Conservation (phyloP, 35 echinoderm and acorn worm species). For the Anneissia japonica region DNA sequence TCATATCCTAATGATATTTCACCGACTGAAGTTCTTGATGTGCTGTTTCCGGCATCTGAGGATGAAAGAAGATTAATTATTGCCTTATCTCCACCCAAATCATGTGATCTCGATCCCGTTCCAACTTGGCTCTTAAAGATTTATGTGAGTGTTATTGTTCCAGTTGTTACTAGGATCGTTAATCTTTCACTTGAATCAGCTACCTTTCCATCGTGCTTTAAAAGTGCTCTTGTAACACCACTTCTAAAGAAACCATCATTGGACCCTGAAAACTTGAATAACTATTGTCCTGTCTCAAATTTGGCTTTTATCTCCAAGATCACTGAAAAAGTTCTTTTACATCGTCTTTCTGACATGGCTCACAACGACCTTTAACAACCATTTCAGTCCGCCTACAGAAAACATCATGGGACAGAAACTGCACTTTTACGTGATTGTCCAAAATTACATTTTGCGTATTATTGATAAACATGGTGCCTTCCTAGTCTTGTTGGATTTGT, state of each 20-base stretch:
- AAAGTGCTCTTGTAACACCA: slow-evolving; percentile 26
- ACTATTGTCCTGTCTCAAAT: too few species aligned
- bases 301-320: too few species aligned
- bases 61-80: neutral
- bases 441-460: slow-evolving; percentile 27
- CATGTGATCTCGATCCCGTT: slow-evolving; percentile 1
- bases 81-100: neutral
- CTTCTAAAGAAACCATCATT: slow-evolving; percentile 20
- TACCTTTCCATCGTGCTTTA: slow-evolving; percentile 14
- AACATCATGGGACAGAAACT: slow-evolving; percentile 24
- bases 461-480: slow-evolving; percentile 41
- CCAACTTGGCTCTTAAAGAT: neutral
- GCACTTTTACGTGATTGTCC: slow-evolving; percentile 21
- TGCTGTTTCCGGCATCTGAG: neutral
- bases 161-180: too few species aligned
- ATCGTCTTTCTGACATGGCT: too few species aligned
- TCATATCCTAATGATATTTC: neutral
- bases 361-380: slow-evolving; percentile 50
- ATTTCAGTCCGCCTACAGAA: slow-evolving; percentile 40
- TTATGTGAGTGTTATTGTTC: neutral
- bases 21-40: neutral
- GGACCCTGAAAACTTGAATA: slow-evolving; percentile 2
- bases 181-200: neutral
- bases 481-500: neutral
- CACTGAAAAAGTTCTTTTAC: too few species aligned